Conservation (phyloP, 2,797 vertebrate genomes). For the Coregonus suidteri region DNA sequence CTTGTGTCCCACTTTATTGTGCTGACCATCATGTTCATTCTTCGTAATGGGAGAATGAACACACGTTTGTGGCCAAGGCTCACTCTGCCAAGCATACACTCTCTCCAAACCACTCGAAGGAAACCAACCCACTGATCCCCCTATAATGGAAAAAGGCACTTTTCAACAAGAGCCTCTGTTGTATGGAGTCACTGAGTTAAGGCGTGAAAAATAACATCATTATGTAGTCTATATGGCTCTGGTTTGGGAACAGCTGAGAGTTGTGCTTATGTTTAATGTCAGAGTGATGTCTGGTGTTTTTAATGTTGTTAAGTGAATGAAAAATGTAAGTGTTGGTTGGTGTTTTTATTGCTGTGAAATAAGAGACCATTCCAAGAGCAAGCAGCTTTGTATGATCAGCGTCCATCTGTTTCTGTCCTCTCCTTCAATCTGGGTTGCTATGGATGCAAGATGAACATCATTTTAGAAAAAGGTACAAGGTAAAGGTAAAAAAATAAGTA, state of each 20-base stretch:
- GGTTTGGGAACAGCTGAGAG: constrained; percentile 43
- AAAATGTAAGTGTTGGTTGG: constrained; percentile 46
- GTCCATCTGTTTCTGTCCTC: background rate
- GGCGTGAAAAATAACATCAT: constrained; percentile 58
- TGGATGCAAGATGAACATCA: background rate
- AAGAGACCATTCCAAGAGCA: background rate
- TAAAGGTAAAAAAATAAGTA: constrained; percentile 13
- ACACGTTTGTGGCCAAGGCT: constrained; percentile 43
- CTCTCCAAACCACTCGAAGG: constrained; percentile 43
- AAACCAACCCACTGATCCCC: constrained; percentile 65
- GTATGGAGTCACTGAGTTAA: constrained; percentile 56
- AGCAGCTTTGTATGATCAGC: background rate
- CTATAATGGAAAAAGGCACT: constrained; percentile 64
- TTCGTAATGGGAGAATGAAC: constrained; percentile 49
- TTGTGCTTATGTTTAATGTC: constrained; percentile 34
- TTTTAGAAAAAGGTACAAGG: constrained; percentile 5
- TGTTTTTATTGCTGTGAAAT: constrained; percentile 15
- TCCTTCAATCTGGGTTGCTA: background rate
- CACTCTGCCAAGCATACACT: constrained; percentile 30
- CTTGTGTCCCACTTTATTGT: constrained; percentile 50
- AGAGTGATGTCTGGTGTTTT: constrained; percentile 46
- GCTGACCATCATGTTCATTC: constrained; percentile 55
- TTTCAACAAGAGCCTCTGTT: constrained; percentile 64
- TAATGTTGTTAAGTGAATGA: constrained; percentile 44
- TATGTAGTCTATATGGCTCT: constrained; percentile 9